Evolutionary conservation across 2,113 vertebrate species (phyloP).

Genomic region (Oryzias melastigma): DNA sequence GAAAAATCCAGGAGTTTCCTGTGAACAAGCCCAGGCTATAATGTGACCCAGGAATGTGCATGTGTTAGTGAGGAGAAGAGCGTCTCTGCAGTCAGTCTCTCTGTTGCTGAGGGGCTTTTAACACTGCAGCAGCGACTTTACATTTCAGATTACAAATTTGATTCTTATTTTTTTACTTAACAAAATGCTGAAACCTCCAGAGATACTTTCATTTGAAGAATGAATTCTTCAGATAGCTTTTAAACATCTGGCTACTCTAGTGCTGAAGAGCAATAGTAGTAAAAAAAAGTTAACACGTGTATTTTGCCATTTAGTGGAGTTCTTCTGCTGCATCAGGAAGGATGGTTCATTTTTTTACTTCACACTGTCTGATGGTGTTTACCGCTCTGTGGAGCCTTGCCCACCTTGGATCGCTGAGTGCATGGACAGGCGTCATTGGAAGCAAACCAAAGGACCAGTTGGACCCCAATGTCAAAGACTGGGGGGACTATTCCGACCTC

Average conservation of each 20-base stretch:
- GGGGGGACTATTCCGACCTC: conserved; percentile 72
- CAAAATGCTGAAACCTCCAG: neutral
- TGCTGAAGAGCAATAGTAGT: neutral
- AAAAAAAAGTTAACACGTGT: conserved; percentile 3
- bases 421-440: conserved; percentile 25
- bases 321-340: conserved; percentile 17
- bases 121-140: conserved; percentile 17
- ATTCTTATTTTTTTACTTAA: conserved; percentile 5
- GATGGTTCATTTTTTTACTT: conserved; percentile 51
- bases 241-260: neutral
- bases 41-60: conserved; percentile 71
- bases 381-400: conserved; percentile 58
- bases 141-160: conserved; percentile 9
- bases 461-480: conserved; percentile 68
- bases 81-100: conserved; percentile 36
- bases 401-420: conserved; percentile 23
- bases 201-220: conserved; percentile 7
- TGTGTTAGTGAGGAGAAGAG: conserved; percentile 13
- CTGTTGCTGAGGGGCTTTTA: conserved; percentile 20
- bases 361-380: conserved; percentile 48
- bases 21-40: conserved; percentile 63
- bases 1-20: conserved; percentile 75
- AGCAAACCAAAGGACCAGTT: conserved; percentile 44
- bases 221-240: conserved; percentile 8
- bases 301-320: conserved; percentile 6